A percentile compares a stretch with the other conserved stretches of the same genome.
Conservation (phyloP, 2,888 invertebrate genomes). For the Temnothorax rugatulus region DNA sequence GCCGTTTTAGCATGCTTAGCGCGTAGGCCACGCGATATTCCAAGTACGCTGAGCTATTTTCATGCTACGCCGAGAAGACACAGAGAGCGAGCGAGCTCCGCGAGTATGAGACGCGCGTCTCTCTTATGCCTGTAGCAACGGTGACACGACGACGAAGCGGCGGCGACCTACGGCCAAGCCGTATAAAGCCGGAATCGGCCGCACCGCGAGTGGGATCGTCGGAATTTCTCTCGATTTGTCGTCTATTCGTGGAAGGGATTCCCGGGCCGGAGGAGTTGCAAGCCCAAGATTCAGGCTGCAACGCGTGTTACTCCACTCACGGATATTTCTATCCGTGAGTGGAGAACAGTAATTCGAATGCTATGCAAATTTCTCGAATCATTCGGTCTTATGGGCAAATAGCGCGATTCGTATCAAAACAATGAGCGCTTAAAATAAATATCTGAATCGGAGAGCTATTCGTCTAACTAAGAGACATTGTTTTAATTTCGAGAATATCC, state of each 20-base stretch:
- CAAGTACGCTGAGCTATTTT: conserved; percentile 81
- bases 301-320: background rate
- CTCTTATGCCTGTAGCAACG: conserved; percentile 49
- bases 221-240: conserved; percentile 64
- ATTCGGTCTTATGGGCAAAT: background rate
- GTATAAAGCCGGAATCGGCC: conserved; percentile 68
- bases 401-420: background rate
- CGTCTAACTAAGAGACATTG: background rate
- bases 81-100: conserved; percentile 61
- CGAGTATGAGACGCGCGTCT: conserved; percentile 44
- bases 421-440: background rate
- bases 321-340: background rate
- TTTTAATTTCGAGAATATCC: background rate
- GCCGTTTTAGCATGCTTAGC: conserved; percentile 77
- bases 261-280: conserved; percentile 17
- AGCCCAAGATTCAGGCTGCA: conserved; percentile 12
- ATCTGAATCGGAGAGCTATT: background rate
- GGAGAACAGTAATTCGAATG: conserved; percentile 7
- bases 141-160: conserved; percentile 56
- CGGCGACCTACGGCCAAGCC: conserved; percentile 50
- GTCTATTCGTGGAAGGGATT: conserved; percentile 56
- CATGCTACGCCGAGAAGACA: conserved; percentile 78
- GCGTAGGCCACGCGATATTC: conserved; percentile 80
- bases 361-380: background rate
- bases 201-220: conserved; percentile 49